These are phyloP conservation scores for Phoxinus dragarum DNA, from an alignment of 2,797 vertebrate species.

Conservation along the genomic window DNA sequence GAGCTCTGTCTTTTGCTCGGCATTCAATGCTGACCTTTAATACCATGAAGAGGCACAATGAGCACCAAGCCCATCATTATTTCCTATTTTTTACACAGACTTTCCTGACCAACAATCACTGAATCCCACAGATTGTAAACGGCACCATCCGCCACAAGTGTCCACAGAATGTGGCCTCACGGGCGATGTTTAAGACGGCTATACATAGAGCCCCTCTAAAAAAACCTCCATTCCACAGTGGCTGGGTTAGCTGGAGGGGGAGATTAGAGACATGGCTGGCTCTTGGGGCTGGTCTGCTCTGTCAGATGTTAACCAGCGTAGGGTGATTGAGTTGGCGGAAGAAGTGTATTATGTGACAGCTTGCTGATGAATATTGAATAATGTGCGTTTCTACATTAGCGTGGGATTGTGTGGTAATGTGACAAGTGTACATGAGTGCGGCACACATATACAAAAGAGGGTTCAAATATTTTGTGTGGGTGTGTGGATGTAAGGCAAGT, in stretches of 20 bases:
- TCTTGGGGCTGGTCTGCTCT: conserved; percentile 61
- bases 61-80: conserved; percentile 65
- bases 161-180: conserved; percentile 63
- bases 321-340: conserved; percentile 66
- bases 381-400: conserved; percentile 59
- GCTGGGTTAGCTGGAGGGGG: conserved; percentile 53
- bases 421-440: conserved; percentile 53
- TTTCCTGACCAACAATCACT: conserved; percentile 64
- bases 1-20: conserved; percentile 49
- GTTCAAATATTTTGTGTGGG: conserved; percentile 44
- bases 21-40: conserved; percentile 60
- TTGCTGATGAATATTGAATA: conserved; percentile 78
- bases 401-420: conserved; percentile 54
- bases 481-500: conserved; percentile 30
- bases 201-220: conserved; percentile 63
- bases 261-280: conserved; percentile 37
- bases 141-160: conserved; percentile 55
- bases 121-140: conserved; percentile 62
- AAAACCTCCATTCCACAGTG: conserved; percentile 62
- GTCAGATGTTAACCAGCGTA: conserved; percentile 70
- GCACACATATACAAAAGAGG: conserved; percentile 12
- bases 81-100: conserved; percentile 65
- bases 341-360: conserved; percentile 75
- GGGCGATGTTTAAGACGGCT: conserved; percentile 54
- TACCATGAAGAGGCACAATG: conserved; percentile 65